Conservation (phyloP, 2,113 vertebrate species). For the Rhadina sibilatrix region DNA sequence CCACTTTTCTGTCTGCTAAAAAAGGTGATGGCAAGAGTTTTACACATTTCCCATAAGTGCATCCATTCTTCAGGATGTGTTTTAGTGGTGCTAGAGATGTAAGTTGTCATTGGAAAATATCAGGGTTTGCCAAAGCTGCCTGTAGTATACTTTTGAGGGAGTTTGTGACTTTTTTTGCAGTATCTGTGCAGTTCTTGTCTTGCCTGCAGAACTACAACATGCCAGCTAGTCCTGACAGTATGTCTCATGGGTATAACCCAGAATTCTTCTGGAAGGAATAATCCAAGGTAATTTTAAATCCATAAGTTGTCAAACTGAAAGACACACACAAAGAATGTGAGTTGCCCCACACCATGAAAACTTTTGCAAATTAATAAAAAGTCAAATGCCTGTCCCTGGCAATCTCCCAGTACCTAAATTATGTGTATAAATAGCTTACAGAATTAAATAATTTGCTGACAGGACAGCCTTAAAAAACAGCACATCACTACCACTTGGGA, state of each 20-base stretch:
- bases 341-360: neutral
- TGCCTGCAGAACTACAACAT: neutral
- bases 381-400: neutral
- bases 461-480: neutral
- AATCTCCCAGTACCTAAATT: no score
- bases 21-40: neutral
- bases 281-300: neutral
- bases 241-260: neutral
- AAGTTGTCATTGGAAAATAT: neutral
- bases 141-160: neutral
- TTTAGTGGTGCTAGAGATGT: neutral
- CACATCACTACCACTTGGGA: neutral
- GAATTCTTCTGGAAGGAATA: neutral
- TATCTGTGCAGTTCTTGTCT: neutral
- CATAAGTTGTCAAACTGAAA: neutral
- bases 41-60: accelerated
- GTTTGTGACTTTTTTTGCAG: neutral
- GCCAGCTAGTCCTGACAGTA: neutral
- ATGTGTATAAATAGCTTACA: neutral
- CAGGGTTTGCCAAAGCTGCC: neutral
- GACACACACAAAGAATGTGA: neutral
- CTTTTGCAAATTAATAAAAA: neutral
- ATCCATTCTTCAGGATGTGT: accelerated
- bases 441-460: neutral
- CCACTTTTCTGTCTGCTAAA: neutral